These are phyloP conservation scores for Drosophila hydei DNA, from an alignment of 1,140 invertebrate genomes.

Conservation along the genomic window DNA sequence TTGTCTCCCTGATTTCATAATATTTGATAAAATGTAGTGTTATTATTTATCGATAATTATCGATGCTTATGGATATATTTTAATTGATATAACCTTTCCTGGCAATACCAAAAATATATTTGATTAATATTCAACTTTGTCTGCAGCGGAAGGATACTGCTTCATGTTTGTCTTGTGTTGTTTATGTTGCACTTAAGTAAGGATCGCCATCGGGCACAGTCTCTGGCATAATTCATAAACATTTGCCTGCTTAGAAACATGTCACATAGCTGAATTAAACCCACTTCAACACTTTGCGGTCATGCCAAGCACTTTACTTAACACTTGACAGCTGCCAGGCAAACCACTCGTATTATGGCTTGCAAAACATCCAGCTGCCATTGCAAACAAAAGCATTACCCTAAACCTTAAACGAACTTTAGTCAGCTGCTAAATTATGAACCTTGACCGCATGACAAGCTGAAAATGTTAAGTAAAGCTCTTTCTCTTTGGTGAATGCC, in stretches of 20 bases:
- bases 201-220: background rate
- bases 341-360: background rate
- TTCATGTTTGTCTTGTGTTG: background rate
- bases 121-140: too few relatives aligned
- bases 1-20: too few relatives aligned
- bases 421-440: constrained; percentile 63
- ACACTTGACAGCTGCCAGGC: constrained; percentile 47
- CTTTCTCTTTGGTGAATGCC: constrained; percentile 28
- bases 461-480: constrained; percentile 60
- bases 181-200: constrained; percentile 4
- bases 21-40: too few relatives aligned
- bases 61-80: too few relatives aligned
- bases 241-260: constrained; percentile 41
- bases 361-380: background rate
- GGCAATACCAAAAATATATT: too few relatives aligned
- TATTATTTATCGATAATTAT: too few relatives aligned
- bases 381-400: constrained; percentile 22
- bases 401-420: constrained; percentile 29
- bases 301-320: constrained; percentile 41
- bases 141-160: too few relatives aligned
- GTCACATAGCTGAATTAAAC: constrained; percentile 38
- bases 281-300: constrained; percentile 52
- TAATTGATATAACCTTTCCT: too few relatives aligned
- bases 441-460: constrained; percentile 74
- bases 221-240: constrained; percentile 41